Conservation (phyloP, 1,140 invertebrate species). For the Babylonia areolata region DNA sequence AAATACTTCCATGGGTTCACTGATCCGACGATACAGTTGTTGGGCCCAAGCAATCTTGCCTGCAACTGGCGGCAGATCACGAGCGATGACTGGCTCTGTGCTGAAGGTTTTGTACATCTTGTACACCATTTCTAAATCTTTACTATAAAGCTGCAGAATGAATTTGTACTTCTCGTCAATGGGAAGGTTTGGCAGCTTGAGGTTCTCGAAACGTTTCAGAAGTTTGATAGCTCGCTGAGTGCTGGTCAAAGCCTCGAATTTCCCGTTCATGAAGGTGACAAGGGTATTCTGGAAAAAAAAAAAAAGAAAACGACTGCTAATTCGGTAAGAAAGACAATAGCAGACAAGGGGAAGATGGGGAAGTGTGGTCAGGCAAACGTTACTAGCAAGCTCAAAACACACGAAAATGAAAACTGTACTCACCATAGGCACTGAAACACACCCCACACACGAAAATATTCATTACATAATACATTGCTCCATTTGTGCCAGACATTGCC, state of each 20-base stretch:
- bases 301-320: background rate
- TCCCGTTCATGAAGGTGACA: conserved; percentile 82
- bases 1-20: conserved; percentile 75
- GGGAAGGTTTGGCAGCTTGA: conserved; percentile 79
- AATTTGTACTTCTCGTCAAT: conserved; percentile 89
- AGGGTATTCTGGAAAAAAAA: conserved; percentile 15
- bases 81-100: conserved; percentile 88
- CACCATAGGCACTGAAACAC: no score
- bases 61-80: conserved; percentile 91
- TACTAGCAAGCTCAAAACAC: no score
- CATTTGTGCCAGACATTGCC: no score
- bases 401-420: no score
- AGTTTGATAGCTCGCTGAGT: conserved; percentile 92
- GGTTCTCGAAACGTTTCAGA: conserved; percentile 86
- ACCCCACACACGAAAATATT: no score
- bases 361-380: no score
- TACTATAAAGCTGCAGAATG: conserved; percentile 89
- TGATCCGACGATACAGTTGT: conserved; percentile 75
- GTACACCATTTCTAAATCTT: conserved; percentile 90
- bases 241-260: conserved; percentile 93
- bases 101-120: conserved; percentile 91
- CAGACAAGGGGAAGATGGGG: no score
- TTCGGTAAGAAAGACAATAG: no score
- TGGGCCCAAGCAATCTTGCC: conserved; percentile 78
- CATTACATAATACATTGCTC: no score